These are phyloP conservation scores for Opisthocomus hoazin DNA, from an alignment of 2,113 vertebrate genomes.

Conservation along the genomic window DNA sequence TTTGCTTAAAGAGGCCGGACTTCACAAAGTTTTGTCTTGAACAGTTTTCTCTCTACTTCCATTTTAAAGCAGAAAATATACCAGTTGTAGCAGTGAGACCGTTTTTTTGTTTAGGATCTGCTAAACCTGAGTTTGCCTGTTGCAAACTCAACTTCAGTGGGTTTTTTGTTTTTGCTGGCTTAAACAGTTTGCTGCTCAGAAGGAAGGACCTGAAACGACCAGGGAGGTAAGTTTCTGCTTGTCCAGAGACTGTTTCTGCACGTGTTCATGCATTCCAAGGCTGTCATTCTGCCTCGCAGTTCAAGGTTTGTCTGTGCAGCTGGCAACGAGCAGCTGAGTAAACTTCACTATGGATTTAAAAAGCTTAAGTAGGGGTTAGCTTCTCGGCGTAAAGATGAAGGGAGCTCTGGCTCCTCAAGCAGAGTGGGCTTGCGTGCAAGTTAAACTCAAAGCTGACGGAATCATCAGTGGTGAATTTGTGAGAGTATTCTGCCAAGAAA, in stretches of 20 bases:
- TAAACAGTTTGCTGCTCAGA: neutral
- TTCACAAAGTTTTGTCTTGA: neutral
- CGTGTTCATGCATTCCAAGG: neutral
- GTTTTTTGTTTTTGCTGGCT: neutral
- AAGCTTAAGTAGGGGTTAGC: neutral
- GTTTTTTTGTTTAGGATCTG: neutral
- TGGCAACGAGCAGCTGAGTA: conserved; percentile 13
- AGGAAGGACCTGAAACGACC: neutral
- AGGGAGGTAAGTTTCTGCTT: conserved; percentile 22
- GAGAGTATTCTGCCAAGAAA: too few relatives aligned
- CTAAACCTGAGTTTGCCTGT: neutral
- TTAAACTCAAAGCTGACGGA: neutral
- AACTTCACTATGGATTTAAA: neutral
- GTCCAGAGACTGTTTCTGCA: neutral
- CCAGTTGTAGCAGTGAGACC: neutral
- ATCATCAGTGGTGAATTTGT: neutral
- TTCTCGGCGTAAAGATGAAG: neutral
- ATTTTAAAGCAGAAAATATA: neutral
- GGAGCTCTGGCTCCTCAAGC: neutral
- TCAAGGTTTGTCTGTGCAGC: conserved; percentile 10
- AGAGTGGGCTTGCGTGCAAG: neutral
- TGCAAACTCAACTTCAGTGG: neutral
- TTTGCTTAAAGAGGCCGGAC: neutral
- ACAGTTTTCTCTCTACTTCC: neutral
- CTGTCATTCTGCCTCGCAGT: neutral